Evolutionary conservation across 2,797 vertebrate species (phyloP).

Genomic region (Gymnocypris eckloni): DNA sequence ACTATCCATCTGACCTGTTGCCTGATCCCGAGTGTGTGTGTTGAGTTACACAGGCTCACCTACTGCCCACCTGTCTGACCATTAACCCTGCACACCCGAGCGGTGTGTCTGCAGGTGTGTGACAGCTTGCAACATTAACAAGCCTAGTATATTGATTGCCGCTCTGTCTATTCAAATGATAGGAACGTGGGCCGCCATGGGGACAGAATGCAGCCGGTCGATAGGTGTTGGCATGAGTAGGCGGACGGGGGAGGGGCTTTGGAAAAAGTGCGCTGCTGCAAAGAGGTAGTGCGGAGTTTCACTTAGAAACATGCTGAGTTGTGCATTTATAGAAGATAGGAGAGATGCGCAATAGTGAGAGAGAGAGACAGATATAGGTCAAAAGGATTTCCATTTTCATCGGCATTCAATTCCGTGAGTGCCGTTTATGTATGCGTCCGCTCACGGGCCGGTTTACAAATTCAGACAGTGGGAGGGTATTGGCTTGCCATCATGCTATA

Average conservation of each 20-base stretch:
- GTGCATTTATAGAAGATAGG: slow-evolving; percentile 60
- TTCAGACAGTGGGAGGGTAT: slow-evolving; percentile 38
- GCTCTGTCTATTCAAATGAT: slow-evolving; percentile 50
- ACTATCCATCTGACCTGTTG: slow-evolving; percentile 60
- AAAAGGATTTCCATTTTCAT: slow-evolving; percentile 78
- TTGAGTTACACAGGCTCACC: slow-evolving; percentile 59
- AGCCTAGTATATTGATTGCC: slow-evolving; percentile 53
- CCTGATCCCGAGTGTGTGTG: slow-evolving; percentile 57
- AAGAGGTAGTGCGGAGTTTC: slow-evolving; percentile 60
- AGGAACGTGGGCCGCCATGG: slow-evolving; percentile 15
- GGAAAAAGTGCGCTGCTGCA: slow-evolving; percentile 53
- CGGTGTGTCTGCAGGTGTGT: slow-evolving; percentile 34
- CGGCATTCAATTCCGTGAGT: slow-evolving; percentile 55
- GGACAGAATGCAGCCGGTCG: slow-evolving; percentile 33
- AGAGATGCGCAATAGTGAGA: slow-evolving; percentile 59
- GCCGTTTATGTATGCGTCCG: slow-evolving; percentile 1
- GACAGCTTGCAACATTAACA: slow-evolving; percentile 34
- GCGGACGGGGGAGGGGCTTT: background rate
- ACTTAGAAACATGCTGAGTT: slow-evolving; percentile 46
- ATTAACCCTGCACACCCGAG: slow-evolving; percentile 46
- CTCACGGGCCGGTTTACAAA: slow-evolving; percentile 7
- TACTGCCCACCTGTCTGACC: slow-evolving; percentile 55
- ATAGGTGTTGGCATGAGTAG: slow-evolving; percentile 21
- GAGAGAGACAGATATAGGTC: slow-evolving; percentile 72
- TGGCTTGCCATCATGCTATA: slow-evolving; percentile 33